A percentile compares a stretch with the other conserved stretches of the same genome.
Evolutionary conservation across 1,140 invertebrate species (phyloP).

Genomic region (Ctenoplectra terminalis): DNA sequence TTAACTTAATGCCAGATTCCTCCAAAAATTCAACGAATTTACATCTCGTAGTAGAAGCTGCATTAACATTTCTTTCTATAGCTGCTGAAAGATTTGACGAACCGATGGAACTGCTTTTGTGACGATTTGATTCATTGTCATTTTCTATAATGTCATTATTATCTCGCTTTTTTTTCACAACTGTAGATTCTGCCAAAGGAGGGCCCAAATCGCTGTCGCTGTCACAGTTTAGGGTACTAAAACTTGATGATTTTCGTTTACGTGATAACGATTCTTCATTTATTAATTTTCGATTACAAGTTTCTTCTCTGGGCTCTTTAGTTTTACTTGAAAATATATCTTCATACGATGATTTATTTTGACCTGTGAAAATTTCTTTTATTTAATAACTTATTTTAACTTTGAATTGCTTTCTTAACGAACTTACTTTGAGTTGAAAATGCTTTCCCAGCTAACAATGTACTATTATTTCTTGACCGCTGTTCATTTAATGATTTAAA

Average conservation of each 20-base stretch:
- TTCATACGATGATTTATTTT: constrained; percentile 10
- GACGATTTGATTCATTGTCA: not conserved
- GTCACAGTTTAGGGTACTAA: not conserved
- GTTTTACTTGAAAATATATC: not conserved
- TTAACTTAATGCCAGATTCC: constrained; percentile 69
- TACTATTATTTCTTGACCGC: not conserved
- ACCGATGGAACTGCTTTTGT: not conserved
- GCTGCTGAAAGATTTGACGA: not conserved
- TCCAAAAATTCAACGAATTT: constrained; percentile 69
- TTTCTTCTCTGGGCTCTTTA: not conserved
- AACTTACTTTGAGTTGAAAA: constrained; percentile 11
- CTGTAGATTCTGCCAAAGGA: constrained; percentile 28
- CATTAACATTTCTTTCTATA: constrained; percentile 4
- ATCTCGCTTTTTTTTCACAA: constrained; percentile 37
- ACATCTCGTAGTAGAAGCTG: not conserved
- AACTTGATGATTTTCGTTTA: constrained; percentile 35
- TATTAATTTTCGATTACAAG: not conserved
- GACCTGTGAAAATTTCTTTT: constrained; percentile 1
- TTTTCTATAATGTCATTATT: not conserved
- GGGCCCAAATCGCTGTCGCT: constrained; percentile 29
- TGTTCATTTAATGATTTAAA: constrained; percentile 12
- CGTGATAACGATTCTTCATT: not conserved
- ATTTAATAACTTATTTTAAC: not conserved
- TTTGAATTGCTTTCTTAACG: not conserved
- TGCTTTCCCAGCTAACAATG: not conserved